Conservation (phyloP, 2,113 vertebrate species). For the Antennarius striatus region DNA sequence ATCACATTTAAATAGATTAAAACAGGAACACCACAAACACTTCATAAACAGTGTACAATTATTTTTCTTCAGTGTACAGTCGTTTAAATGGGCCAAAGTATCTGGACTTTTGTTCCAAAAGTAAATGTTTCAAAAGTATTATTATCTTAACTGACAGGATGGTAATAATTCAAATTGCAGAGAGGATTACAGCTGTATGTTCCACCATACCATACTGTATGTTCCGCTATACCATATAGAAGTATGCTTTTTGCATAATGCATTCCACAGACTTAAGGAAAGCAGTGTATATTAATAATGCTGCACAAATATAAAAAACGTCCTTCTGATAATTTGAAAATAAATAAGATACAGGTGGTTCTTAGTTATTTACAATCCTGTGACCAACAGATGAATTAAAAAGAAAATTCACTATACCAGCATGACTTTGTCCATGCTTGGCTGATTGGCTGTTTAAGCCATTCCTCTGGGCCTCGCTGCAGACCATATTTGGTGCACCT, state of each 20-base stretch:
- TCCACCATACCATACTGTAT: no score
- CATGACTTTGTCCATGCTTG: constrained; percentile 29
- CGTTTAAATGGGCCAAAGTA: no score
- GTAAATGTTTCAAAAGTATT: no score
- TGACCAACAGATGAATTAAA: constrained; percentile 6
- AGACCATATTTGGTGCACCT: constrained; percentile 80
- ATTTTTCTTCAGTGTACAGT: no score
- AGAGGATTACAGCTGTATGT: no score
- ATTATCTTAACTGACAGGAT: no score
- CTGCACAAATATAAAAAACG: not conserved
- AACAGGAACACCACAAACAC: no score
- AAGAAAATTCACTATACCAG: constrained; percentile 19
- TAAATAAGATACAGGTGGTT: not conserved
- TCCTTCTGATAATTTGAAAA: not conserved
- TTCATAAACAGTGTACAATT: no score
- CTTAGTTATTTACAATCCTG: not conserved
- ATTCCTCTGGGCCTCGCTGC: constrained; percentile 67
- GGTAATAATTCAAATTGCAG: no score
- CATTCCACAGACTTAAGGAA: not conserved
- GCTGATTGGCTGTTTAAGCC: constrained; percentile 54
- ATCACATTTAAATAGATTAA: no score
- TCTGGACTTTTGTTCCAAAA: no score
- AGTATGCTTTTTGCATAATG: not conserved
- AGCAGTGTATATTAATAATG: not conserved
- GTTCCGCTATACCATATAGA: not conserved